Conservation (phyloP, 2,797 vertebrate genomes). For the Neosilurus mollespiculum region DNA sequence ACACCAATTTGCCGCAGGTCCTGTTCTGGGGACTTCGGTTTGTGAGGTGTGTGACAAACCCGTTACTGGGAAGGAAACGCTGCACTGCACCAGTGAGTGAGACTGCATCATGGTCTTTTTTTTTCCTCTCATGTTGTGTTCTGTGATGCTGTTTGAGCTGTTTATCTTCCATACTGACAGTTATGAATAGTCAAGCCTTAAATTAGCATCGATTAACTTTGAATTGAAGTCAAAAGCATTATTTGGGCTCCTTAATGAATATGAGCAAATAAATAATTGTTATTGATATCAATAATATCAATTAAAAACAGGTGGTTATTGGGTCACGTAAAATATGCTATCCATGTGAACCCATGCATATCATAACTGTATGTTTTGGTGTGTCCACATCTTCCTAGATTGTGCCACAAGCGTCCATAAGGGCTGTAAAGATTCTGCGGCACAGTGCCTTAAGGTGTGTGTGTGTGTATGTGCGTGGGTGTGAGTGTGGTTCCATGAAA, state of each 20-base stretch:
- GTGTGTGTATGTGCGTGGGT: background rate
- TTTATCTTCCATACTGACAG: background rate
- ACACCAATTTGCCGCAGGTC: conserved; percentile 84
- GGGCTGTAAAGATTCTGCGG: conserved; percentile 81
- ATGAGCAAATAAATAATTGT: background rate
- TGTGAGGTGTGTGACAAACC: conserved; percentile 89
- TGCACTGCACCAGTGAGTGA: conserved; percentile 88
- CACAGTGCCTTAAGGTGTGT: conserved; percentile 84
- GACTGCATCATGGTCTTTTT: background rate
- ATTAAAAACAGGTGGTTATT: background rate
- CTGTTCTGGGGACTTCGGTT: conserved; percentile 77
- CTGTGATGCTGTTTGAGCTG: background rate
- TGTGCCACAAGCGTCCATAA: conserved; percentile 86
- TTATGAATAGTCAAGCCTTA: background rate
- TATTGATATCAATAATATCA: background rate
- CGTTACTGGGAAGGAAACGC: conserved; percentile 82
- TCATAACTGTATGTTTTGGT: background rate
- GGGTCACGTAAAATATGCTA: background rate
- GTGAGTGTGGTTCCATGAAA: background rate
- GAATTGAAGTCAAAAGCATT: background rate
- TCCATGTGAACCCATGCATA: background rate
- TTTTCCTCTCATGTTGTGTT: background rate
- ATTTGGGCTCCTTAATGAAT: background rate
- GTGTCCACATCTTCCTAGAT: conserved; percentile 68
- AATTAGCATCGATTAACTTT: background rate